phyloP scores from a whole-genome alignment of 1,140 invertebrate species.

The Alviniconcha marisindica region DNA sequence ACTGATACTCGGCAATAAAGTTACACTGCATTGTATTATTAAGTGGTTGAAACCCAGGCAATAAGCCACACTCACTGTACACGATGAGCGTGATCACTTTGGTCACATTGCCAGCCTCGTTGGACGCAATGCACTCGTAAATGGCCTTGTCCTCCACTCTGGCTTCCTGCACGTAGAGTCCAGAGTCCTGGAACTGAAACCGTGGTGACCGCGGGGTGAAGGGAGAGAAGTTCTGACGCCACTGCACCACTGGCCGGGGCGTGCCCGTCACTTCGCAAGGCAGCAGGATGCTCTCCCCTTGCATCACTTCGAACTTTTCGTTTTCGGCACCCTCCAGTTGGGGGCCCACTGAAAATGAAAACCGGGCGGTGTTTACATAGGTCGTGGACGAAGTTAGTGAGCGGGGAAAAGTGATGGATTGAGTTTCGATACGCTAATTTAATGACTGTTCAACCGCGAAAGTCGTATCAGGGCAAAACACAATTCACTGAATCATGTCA shows the following conservation, averaged over 20 bases:
- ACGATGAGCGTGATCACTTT: conserved; percentile 64
- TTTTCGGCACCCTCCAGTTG: conserved; percentile 87
- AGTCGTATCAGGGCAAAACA: no score
- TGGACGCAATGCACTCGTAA: conserved; percentile 77
- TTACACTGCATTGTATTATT: no score
- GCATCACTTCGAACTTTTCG: conserved; percentile 63
- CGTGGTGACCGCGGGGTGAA: conserved; percentile 52
- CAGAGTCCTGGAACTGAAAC: conserved; percentile 52
- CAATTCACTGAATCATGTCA: no score
- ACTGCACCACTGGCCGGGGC: conserved; percentile 71
- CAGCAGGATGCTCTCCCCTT: conserved; percentile 63
- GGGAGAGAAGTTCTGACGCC: conserved; percentile 72
- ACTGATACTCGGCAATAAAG: no score
- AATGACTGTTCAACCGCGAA: no score
- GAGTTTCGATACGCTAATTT: no score
- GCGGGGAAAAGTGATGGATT: no score
- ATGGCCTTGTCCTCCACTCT: conserved; percentile 74
- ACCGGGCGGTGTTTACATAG: no score
- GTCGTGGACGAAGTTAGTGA: no score
- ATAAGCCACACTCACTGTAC: conserved; percentile 64
- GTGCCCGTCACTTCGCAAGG: conserved; percentile 70
- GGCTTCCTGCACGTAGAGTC: conserved; percentile 60
- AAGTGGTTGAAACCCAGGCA: not conserved
- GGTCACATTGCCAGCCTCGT: conserved; percentile 73
- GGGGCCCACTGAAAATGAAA: conserved; percentile 82